Percentiles rank a stretch among this genome's conserved stretches.
Evolutionary conservation across 2,888 invertebrate genomes (phyloP).

Genomic region (Archips xylosteana): DNA sequence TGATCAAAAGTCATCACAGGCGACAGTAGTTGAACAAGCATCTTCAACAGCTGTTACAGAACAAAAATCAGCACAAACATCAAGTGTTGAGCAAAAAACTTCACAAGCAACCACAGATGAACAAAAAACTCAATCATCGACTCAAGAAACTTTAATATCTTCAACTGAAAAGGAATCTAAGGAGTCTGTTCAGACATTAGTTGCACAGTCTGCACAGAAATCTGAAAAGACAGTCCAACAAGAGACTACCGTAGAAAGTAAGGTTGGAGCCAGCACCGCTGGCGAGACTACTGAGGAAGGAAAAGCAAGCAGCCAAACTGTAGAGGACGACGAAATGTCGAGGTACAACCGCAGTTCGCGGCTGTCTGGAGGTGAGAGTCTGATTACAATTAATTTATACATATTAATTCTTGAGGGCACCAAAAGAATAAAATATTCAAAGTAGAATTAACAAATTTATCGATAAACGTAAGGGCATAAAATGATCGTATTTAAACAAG

Average conservation of each 20-base stretch:
- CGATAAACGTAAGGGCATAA: no score
- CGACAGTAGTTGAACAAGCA: slow-evolving; percentile 38
- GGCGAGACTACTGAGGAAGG: slow-evolving; percentile 54
- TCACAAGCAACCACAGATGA: slow-evolving; percentile 39
- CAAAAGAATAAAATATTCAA: no score
- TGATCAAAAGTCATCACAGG: slow-evolving; percentile 36
- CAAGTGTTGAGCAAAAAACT: slow-evolving; percentile 41
- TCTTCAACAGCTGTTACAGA: slow-evolving; percentile 36
- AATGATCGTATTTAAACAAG: no score
- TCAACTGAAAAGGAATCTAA: slow-evolving; percentile 41
- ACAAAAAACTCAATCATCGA: slow-evolving; percentile 34
- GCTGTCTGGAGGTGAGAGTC: slow-evolving; percentile 84
- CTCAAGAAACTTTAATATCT: slow-evolving; percentile 40
- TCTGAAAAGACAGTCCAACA: slow-evolving; percentile 45
- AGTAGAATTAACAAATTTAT: no score
- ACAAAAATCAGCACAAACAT: slow-evolving; percentile 45
- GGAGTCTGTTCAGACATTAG: slow-evolving; percentile 26
- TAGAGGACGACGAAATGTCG: slow-evolving; percentile 82
- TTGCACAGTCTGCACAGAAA: slow-evolving; percentile 42
- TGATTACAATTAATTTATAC: no score
- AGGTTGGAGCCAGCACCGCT: slow-evolving; percentile 51
- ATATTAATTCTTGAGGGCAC: no score
- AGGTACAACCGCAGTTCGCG: slow-evolving; percentile 87
- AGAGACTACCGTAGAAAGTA: slow-evolving; percentile 40
- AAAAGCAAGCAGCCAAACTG: slow-evolving; percentile 70